These are phyloP conservation scores for Osmerus mordax DNA, from an alignment of 2,113 vertebrate species.

Conservation along the genomic window DNA sequence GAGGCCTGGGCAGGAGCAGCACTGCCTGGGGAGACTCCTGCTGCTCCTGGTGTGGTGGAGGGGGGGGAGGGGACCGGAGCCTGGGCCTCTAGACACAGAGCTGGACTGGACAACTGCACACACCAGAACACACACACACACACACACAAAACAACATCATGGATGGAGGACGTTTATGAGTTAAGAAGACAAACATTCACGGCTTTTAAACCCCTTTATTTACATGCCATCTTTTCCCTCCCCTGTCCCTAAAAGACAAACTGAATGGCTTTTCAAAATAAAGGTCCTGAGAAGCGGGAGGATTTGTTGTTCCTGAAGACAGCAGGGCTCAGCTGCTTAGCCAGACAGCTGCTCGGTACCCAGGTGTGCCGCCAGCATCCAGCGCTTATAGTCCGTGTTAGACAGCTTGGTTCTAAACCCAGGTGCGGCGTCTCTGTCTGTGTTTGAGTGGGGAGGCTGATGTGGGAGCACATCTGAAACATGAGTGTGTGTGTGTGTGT, in stretches of 20 bases:
- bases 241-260: no score
- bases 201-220: no score
- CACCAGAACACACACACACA: slow-evolving; percentile 24
- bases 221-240: no score
- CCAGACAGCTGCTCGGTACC: no score
- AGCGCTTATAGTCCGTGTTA: not conserved
- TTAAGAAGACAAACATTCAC: no score
- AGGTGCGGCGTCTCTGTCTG: not conserved
- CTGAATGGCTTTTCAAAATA: no score
- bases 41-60: slow-evolving; percentile 31
- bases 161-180: no score
- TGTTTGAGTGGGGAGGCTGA: not conserved
- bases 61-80: slow-evolving; percentile 49
- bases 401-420: not conserved
- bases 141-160: not conserved
- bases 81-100: slow-evolving; percentile 52
- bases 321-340: no score
- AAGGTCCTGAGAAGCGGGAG: no score
- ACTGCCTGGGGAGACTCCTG: slow-evolving; percentile 52
- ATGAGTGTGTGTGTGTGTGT: not conserved
- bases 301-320: no score
- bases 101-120: slow-evolving; percentile 45
- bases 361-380: not conserved
- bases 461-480: not conserved
- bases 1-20: slow-evolving; percentile 40